These are phyloP conservation scores for Poecilia latipinna DNA, from an alignment of 2,113 vertebrate genomes.

Conservation along the genomic window DNA sequence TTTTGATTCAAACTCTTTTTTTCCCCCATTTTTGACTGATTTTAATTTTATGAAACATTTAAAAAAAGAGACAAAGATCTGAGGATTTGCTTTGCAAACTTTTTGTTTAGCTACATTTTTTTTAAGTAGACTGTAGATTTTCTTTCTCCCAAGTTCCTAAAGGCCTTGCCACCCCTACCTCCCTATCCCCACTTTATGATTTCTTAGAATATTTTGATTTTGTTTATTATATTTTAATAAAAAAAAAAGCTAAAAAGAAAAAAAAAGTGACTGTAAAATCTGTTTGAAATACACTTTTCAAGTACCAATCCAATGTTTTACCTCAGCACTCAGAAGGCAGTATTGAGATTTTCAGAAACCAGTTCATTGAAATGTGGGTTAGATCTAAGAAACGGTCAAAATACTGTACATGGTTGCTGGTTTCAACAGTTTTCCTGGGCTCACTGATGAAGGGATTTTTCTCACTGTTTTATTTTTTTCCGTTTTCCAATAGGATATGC, in stretches of 20 bases:
- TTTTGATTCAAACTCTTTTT: neutral
- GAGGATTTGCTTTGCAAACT: slow-evolving; percentile 21
- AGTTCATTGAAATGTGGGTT: slow-evolving; percentile 36
- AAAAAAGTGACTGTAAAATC: slow-evolving; percentile 46
- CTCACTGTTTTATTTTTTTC: slow-evolving; percentile 59
- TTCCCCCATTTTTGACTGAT: neutral
- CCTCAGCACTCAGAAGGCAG: slow-evolving; percentile 69
- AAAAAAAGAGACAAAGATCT: slow-evolving; percentile 5
- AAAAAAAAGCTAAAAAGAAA: slow-evolving; percentile 5
- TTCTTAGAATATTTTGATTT: slow-evolving; percentile 15
- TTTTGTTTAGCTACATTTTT: slow-evolving; percentile 18
- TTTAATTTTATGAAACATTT: slow-evolving; percentile 13
- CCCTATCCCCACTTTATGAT: neutral
- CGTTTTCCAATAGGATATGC: slow-evolving; percentile 72
- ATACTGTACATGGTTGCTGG: slow-evolving; percentile 51
- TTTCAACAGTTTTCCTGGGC: slow-evolving; percentile 44
- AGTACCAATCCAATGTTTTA: slow-evolving; percentile 62
- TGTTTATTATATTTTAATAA: slow-evolving; percentile 53
- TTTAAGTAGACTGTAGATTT: slow-evolving; percentile 26
- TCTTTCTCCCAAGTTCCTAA: slow-evolving; percentile 34
- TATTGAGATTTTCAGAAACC: slow-evolving; percentile 51
- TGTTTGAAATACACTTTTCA: slow-evolving; percentile 45
- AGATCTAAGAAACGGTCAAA: slow-evolving; percentile 45
- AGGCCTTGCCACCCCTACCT: slow-evolving; percentile 4
- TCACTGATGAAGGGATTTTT: slow-evolving; percentile 69